Evolutionary conservation across 2,113 vertebrate species (phyloP), one percentile per base, ranked within the genome.

Genomic region (Collichthys lucidus): DNA sequence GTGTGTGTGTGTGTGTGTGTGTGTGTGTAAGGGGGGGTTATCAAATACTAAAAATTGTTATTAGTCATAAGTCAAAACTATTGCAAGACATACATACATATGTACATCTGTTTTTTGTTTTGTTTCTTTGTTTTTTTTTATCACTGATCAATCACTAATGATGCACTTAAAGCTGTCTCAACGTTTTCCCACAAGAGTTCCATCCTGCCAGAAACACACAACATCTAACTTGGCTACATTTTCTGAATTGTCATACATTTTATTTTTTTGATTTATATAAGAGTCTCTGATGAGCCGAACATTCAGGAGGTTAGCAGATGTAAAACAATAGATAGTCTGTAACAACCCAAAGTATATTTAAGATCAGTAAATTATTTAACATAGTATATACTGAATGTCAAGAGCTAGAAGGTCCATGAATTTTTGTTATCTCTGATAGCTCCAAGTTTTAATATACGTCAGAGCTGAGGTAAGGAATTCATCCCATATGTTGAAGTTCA

Each of bases 111-210:
- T 69, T 71, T 55, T 49, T 40, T 40, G 35, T 40, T 40, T 40
- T 40, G 35, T 40, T 35, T 35, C 8, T 40, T 40, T 8, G 8
- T 52, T 59, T 77, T 61, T n/a, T n/a, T 68, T 31, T 31, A 69
- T 24, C 19, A 20, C 40, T 56, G 63, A 74, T 86, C 80, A 83
- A 77, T 77, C 59, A 53, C 64, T 65, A 56, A 77, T 22, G 20
- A 73, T 40, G 35, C 35, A 9, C 5, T 66, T 50, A 17, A 60
- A 67, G 29, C 1, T 82, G 60, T 82, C 19, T 14, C 26, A 17
- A 70, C 1, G 11, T 76, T 60, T 66, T 52, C 56, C 83, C 56
- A 52, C 31, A 26, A 47, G 42, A 77, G 24, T 17, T 42, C 16
- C 3, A 46, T 55, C 44, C 55, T 70, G 31, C 22, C 49, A 85